Evolutionary conservation across 1,140 invertebrate genomes (phyloP).

Genomic region (Polypedilum pembai): DNA sequence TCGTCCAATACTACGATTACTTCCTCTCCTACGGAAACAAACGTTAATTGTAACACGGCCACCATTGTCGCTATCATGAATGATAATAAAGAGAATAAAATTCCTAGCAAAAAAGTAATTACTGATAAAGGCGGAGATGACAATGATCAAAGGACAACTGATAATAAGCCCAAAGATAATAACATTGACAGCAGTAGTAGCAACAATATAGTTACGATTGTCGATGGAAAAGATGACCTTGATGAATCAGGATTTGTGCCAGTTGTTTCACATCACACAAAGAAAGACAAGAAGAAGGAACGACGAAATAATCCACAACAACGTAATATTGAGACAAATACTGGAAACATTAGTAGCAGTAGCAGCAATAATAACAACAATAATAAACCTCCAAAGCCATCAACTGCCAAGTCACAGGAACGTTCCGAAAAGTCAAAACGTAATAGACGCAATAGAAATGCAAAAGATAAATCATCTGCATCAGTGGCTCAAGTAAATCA

Average conservation of each 20-base stretch:
- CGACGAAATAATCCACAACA: slow-evolving; percentile 33
- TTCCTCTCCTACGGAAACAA: too few relatives aligned
- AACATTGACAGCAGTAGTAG: neutral
- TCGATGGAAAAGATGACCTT: slow-evolving; percentile 7
- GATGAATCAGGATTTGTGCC: slow-evolving; percentile 43
- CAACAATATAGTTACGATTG: too few relatives aligned
- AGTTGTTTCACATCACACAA: slow-evolving; percentile 42
- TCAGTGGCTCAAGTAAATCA: slow-evolving; percentile 33
- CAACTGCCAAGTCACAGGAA: slow-evolving; percentile 33
- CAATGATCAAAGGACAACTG: neutral
- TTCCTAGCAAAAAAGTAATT: neutral
- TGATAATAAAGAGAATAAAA: neutral
- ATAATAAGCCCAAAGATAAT: slow-evolving; percentile 2
- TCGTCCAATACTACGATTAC: neutral
- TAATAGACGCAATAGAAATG: neutral
- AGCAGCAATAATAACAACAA: slow-evolving; percentile 40
- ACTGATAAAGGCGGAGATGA: neutral
- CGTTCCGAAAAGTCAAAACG: slow-evolving; percentile 3
- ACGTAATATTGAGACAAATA: slow-evolving; percentile 34
- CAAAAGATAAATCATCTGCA: slow-evolving; percentile 24
- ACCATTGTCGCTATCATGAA: neutral
- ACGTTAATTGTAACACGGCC: too few relatives aligned
- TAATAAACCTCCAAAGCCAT: slow-evolving; percentile 38
- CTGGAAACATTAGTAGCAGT: slow-evolving; percentile 35
- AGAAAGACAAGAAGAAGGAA: slow-evolving; percentile 34